Evolutionary conservation across 1,140 invertebrate species (phyloP), one percentile per base, ranked within the genome.

Genomic region (Camponotus pennsylvanicus): DNA sequence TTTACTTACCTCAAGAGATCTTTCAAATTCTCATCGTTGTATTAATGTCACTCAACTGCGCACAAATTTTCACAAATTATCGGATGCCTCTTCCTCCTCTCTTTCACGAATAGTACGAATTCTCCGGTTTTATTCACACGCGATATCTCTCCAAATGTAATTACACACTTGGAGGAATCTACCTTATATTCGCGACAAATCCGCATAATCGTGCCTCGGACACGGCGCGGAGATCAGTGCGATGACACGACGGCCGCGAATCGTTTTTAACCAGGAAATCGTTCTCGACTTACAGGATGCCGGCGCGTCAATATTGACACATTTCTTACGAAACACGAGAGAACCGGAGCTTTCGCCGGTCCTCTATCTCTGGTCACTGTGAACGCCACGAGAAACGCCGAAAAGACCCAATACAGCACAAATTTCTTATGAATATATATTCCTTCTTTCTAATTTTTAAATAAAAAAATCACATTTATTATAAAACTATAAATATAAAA

Each of bases 271-370:
- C 86, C 88, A 89, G 90, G 92, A 93, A 93, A 92, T 86, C 80
- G 77, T 80, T 90, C 92, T 93, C 88, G 89, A 79, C 90, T 93
- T 92, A 93, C 92, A 92, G 91, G 89, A 92, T 90, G 86, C 88
- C 85, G 42, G 73, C 86, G 80, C 83, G 92, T 93, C 91, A 93
- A 94, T 94, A 93, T 93, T 94, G 92, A 92, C 92, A 90, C 86
- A 88, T 92, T 89, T 93, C 88, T 93, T 89, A 90, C 88, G 87
- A 93, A 93, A 92, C 86, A 49, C 37, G 27, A 79, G 27, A 55
- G 59, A 88, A 76, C 49, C 63, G 40, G 27, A 27, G 52, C 37
- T 59, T 73, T 52, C 61, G 40, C 3, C 18, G n/a, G 45, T 80
- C 32, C 55, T 55, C 55, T 45, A 67, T 79, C 76, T 34, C 34